phyloP scores from a whole-genome alignment of 2,113 vertebrate species.

The Neodontobutis hainanensis region DNA sequence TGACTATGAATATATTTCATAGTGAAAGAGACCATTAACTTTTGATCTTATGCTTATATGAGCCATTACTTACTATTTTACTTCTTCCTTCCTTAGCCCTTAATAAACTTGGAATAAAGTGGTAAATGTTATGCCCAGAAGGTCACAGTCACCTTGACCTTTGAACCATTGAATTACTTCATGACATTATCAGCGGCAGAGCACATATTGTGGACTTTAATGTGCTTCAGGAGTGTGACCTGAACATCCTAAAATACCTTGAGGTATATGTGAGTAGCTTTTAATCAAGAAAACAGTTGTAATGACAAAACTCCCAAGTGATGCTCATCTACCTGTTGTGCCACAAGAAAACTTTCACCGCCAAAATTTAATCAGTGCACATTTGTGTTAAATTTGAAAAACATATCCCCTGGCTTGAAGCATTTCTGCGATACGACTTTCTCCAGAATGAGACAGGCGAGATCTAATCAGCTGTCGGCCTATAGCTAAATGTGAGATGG shows the following conservation, averaged over 20 bases:
- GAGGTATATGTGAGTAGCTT: too few relatives aligned
- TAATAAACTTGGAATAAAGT: not conserved
- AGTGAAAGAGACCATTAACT: not conserved
- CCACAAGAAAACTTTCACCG: not conserved
- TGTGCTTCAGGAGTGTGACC: too few relatives aligned
- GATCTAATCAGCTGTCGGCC: constrained; percentile 2
- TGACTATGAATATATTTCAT: not conserved
- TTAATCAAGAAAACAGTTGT: too few relatives aligned
- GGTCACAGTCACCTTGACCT: not conserved
- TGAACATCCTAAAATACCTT: too few relatives aligned
- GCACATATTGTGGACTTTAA: too few relatives aligned
- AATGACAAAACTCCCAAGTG: not conserved
- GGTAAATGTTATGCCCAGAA: not conserved
- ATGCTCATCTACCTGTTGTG: not conserved
- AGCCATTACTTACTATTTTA: not conserved
- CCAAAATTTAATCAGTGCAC: not conserved
- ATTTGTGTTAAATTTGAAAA: not conserved
- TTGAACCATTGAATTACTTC: not conserved
- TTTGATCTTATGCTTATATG: not conserved
- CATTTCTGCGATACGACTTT: not conserved
- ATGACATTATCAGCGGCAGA: too few relatives aligned
- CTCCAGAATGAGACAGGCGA: not conserved
- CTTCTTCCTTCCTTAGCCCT: not conserved
- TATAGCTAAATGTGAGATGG: constrained; percentile 18
- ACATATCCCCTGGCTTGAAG: not conserved